Percentiles rank a stretch among this genome's conserved stretches.
phyloP scores from a whole-genome alignment of 2,113 vertebrate species.

The Stictonetta naevosa region DNA sequence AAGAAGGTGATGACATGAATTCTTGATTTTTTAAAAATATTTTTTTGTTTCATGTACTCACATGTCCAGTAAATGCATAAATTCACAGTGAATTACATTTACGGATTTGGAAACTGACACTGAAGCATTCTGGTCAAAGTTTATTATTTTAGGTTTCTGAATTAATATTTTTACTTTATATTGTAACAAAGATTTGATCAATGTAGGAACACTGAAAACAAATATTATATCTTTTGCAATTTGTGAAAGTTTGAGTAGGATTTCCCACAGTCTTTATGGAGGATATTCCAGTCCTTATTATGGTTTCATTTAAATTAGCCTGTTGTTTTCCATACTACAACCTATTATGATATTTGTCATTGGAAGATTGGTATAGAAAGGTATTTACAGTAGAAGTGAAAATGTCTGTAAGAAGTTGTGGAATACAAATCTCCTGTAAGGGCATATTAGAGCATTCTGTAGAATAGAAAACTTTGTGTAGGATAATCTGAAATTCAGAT shows the following conservation, averaged over 20 bases:
- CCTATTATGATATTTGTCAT: not conserved
- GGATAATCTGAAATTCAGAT: not conserved
- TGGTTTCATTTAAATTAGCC: not conserved
- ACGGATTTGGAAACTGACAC: not conserved
- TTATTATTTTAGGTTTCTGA: not conserved
- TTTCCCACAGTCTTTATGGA: not conserved
- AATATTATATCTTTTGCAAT: not conserved
- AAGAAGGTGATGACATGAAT: not conserved
- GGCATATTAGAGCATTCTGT: not conserved
- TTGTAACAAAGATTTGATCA: not conserved
- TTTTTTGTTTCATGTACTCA: not conserved
- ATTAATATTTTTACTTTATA: not conserved
- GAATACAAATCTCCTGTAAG: not conserved
- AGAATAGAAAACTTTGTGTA: not conserved
- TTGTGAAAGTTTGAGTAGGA: not conserved
- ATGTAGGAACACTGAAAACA: not conserved
- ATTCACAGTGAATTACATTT: not conserved
- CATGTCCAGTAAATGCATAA: not conserved
- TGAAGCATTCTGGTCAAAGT: not conserved
- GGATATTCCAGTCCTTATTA: not conserved
- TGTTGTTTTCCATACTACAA: not conserved
- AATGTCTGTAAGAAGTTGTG: not conserved
- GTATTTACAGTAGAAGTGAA: not conserved
- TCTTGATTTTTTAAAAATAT: not conserved
- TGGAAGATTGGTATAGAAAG: not conserved